phyloP scores from a whole-genome alignment of 2,888 invertebrate species.

The Calameuta pallipes region DNA sequence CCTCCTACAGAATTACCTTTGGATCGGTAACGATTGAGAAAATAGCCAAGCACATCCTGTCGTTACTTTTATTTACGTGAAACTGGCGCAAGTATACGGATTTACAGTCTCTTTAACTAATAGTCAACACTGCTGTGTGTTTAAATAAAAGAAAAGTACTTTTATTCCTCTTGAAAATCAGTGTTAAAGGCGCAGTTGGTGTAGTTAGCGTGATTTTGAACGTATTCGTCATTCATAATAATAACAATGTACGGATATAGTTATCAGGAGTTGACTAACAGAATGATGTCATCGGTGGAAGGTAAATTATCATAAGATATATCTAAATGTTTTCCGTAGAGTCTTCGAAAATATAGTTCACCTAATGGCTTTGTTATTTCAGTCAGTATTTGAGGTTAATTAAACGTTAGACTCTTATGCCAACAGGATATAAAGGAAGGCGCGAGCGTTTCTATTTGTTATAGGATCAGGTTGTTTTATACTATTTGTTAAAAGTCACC shows the following conservation, averaged over 20 bases:
- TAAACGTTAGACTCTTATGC: neutral
- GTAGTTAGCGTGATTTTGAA: neutral
- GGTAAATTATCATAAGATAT: slow-evolving; percentile 67
- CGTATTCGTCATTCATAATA: neutral
- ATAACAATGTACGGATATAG: slow-evolving; percentile 72
- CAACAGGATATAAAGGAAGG: neutral
- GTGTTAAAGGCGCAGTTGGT: neutral
- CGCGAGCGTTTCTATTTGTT: neutral
- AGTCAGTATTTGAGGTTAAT: neutral
- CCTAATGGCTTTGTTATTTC: neutral
- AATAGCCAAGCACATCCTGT: neutral
- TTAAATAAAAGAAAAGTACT: neutral
- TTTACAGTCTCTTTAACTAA: neutral
- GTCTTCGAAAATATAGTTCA: neutral
- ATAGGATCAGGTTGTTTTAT: neutral
- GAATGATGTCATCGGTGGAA: slow-evolving; percentile 81
- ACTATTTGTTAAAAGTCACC: neutral
- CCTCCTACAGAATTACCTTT: neutral
- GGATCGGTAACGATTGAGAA: neutral
- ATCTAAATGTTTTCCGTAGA: neutral
- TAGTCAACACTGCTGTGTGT: neutral
- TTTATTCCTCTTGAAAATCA: neutral
- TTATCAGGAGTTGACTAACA: slow-evolving; percentile 79
- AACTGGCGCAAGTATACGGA: neutral
- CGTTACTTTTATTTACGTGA: neutral